Percentiles rank a stretch among this genome's conserved stretches.
Conservation (phyloP, 1,140 invertebrate genomes). For the Zaprionus gabonicus region DNA sequence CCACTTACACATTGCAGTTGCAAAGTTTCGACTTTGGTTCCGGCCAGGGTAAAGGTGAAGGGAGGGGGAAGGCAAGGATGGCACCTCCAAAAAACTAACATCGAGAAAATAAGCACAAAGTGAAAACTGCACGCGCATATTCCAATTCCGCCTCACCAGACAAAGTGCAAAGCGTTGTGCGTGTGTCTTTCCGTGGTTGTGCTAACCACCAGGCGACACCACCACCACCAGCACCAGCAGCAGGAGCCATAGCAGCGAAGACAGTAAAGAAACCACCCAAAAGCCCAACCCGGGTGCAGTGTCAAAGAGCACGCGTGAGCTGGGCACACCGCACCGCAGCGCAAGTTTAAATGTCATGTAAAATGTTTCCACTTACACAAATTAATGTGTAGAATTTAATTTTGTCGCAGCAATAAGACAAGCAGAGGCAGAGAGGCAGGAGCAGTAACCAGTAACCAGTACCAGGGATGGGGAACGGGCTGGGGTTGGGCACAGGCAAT, state of each 20-base stretch:
- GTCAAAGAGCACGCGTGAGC: constrained; percentile 53
- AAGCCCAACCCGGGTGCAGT: constrained; percentile 30
- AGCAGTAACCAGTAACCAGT: background rate
- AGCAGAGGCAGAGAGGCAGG: constrained; percentile 32
- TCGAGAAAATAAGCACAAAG: constrained; percentile 72
- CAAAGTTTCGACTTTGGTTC: constrained; percentile 65
- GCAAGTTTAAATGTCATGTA: constrained; percentile 82
- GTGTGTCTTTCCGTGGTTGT: constrained; percentile 57
- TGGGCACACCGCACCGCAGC: constrained; percentile 38
- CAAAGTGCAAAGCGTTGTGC: constrained; percentile 75
- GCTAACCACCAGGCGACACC: constrained; percentile 35
- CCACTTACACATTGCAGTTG: constrained; percentile 66
- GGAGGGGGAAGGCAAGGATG: background rate
- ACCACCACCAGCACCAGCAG: background rate
- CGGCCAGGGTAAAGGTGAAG: background rate
- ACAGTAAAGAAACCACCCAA: constrained; percentile 16
- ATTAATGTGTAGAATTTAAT: constrained; percentile 82
- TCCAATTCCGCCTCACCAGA: constrained; percentile 75
- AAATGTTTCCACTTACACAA: constrained; percentile 83
- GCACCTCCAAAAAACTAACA: constrained; percentile 51
- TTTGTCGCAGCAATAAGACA: constrained; percentile 56
- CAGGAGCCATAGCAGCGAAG: background rate
- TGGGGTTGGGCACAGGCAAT: constrained; percentile 1
- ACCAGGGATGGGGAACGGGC: background rate
- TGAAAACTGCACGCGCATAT: constrained; percentile 74